Evolutionary conservation across 2,113 vertebrate species (phyloP).

Genomic region (Anas platyrhynchos): DNA sequence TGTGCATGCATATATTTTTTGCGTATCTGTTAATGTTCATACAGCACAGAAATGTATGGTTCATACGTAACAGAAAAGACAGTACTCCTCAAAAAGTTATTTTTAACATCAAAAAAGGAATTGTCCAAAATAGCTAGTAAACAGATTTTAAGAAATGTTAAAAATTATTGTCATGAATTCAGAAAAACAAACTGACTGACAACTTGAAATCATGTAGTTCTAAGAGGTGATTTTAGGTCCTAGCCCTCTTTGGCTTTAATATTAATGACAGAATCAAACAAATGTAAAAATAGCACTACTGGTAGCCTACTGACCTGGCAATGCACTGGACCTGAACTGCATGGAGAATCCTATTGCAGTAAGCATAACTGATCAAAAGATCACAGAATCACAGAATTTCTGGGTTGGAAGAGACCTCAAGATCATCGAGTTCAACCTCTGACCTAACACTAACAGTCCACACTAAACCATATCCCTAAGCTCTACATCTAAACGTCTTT

Average conservation of each 20-base stretch:
- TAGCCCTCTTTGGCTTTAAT: constrained; percentile 12
- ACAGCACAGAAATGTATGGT: background rate
- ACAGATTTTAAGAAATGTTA: background rate
- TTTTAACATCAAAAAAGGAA: background rate
- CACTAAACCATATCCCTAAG: too few relatives aligned
- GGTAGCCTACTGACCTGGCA: background rate
- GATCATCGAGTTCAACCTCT: too few relatives aligned
- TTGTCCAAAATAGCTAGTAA: background rate
- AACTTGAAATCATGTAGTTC: background rate
- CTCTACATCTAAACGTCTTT: too few relatives aligned
- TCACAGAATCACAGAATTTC: too few relatives aligned
- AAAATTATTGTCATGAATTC: background rate
- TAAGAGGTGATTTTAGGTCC: background rate
- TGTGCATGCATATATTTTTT: background rate
- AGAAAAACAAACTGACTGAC: background rate
- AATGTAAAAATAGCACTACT: background rate
- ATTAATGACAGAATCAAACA: constrained; percentile 40
- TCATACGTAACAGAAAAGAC: background rate
- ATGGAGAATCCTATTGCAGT: background rate
- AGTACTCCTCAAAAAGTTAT: background rate
- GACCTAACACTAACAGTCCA: too few relatives aligned
- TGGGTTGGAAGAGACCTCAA: too few relatives aligned
- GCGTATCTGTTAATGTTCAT: background rate
- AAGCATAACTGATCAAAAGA: background rate
- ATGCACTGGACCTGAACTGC: background rate